Base-by-base conservation (phyloP, 2,888 invertebrate species). In the Spicauda simplicius region DNA sequence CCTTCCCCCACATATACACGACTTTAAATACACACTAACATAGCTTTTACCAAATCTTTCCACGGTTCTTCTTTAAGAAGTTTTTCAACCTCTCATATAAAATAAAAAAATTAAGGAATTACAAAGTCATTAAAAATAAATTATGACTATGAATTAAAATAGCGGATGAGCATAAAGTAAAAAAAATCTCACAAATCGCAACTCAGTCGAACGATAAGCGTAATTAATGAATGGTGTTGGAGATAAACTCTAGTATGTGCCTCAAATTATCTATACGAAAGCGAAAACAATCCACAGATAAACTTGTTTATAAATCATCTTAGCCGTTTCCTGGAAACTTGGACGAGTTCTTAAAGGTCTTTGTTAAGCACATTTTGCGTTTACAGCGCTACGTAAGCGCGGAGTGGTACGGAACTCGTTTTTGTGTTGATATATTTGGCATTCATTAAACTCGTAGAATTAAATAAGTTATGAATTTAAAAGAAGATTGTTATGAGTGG, bases 151-250 rank as follows among this genome's bases (percentile, higher is more conserved):
- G 19, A 60, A 66, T 61, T 55, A 56, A 60, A 48, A 55, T 14
- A 37, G 16, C 54, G 60, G 30, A 66, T 48, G 56, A 56, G 60
- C 16, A 33, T 50, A 71, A 73, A 73, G 70, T 67, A 72, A 72
- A 68, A 73, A 71, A 74, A 62, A 68, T 62, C 63, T 76, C 77
- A 68, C 66, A 62, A 69, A 71, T 71, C 72, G 67, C 77, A 79
- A 81, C 80, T 80, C 74, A 80, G 68, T 77, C 69, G 52, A 69
- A 54, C 78, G 90, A 90, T 90, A 90, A 88, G 75, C 74, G 71
- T 74, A 80, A 79, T 86, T 86, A 88, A 88, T 88, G 85, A 90
- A 89, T 87, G 83, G 81, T 85, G 85, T 78, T 85, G 79, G 71
- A 71, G 87, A 89, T 90, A 89, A 88, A 76, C 73, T 73, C 71